Conservation (phyloP, 2,797 vertebrate species). For the Melanogrammus aeglefinus region DNA sequence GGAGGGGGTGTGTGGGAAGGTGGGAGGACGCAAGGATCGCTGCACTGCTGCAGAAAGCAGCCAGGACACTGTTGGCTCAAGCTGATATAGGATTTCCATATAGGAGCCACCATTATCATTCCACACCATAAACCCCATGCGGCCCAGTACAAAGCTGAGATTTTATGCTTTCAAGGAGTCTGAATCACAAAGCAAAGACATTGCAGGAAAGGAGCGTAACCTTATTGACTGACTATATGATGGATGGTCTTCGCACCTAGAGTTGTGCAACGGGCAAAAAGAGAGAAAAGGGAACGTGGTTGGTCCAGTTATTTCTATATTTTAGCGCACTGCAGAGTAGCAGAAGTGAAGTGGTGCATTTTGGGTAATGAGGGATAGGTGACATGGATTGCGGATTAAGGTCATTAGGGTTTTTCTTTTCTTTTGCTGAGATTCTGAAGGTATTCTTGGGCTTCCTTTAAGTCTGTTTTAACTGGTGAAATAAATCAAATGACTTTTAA, state of each 20-base stretch:
- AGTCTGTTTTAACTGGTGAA: not conserved
- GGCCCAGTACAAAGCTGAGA: conserved; percentile 35
- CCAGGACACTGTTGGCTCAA: conserved; percentile 46
- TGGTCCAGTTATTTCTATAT: conserved; percentile 61
- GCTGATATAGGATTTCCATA: conserved; percentile 31
- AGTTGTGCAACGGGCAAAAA: conserved; percentile 49
- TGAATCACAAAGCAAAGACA: conserved; percentile 33
- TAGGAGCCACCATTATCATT: conserved; percentile 41
- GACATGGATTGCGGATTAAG: conserved; percentile 52
- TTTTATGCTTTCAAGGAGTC: conserved; percentile 8
- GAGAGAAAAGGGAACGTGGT: conserved; percentile 57
- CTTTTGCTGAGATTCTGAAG: conserved; percentile 24
- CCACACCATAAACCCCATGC: conserved; percentile 26
- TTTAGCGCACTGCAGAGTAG: conserved; percentile 68
- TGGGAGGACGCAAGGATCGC: conserved; percentile 48
- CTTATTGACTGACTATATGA: conserved; percentile 59
- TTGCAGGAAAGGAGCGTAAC: conserved; percentile 51
- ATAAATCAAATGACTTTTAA: not conserved
- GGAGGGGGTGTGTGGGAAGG: not conserved
- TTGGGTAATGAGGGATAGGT: conserved; percentile 56
- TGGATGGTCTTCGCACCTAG: conserved; percentile 57
- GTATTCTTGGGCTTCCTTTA: conserved; percentile 8
- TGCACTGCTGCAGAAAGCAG: conserved; percentile 68
- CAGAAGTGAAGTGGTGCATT: conserved; percentile 51
- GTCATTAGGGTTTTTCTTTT: conserved; percentile 31